phyloP scores from a whole-genome alignment of 2,888 invertebrate species.

The Melolontha melolontha region DNA sequence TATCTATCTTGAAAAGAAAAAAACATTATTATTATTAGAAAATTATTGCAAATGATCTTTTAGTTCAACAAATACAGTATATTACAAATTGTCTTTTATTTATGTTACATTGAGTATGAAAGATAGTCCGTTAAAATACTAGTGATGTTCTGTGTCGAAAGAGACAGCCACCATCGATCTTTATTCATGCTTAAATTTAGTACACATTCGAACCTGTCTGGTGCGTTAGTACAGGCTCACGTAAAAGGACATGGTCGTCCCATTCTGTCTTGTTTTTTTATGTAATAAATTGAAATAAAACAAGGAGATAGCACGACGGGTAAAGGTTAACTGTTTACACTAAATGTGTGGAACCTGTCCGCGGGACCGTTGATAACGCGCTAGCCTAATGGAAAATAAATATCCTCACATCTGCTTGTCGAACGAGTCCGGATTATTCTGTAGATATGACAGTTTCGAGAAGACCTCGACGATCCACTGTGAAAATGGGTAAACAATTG shows the following conservation, averaged over 20 bases:
- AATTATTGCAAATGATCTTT: too few relatives aligned
- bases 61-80: too few relatives aligned
- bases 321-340: conserved; percentile 14
- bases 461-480: not conserved
- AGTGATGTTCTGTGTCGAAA: too few relatives aligned
- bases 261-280: not conserved
- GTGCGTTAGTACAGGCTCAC: not conserved
- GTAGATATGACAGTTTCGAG: conserved; percentile 2
- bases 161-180: too few relatives aligned
- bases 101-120: too few relatives aligned
- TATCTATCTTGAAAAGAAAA: too few relatives aligned
- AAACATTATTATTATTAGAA: too few relatives aligned
- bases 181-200: too few relatives aligned
- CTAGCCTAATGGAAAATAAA: conserved; percentile 14
- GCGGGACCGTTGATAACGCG: not conserved
- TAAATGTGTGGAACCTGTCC: conserved; percentile 7
- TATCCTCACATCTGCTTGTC: conserved; percentile 10
- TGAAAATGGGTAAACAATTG: conserved; percentile 13
- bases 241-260: not conserved
- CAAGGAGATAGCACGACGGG: not conserved
- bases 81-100: too few relatives aligned
- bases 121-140: too few relatives aligned
- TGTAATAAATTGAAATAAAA: conserved; percentile 4
- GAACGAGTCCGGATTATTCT: not conserved
- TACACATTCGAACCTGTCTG: too few relatives aligned